phyloP scores from a whole-genome alignment of 92 coral and sea anemone genomes.

The Epizoanthus scotinus region DNA sequence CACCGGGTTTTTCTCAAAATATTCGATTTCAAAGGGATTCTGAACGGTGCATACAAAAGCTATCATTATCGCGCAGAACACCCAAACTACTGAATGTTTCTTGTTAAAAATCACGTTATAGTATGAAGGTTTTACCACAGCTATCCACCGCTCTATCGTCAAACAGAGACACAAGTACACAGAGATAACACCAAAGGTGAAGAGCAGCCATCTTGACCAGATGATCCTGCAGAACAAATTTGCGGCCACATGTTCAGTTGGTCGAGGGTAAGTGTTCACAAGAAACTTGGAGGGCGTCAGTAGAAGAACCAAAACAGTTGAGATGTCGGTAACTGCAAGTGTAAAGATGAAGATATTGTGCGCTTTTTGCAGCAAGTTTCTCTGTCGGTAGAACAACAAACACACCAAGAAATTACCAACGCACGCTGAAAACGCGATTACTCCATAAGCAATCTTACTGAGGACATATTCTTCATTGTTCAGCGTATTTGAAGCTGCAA shows the following conservation, averaged over 20 bases:
- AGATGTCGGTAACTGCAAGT: conserved; percentile 32
- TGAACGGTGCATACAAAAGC: conserved; percentile 40
- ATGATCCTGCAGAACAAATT: conserved; percentile 42
- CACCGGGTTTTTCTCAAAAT: neutral
- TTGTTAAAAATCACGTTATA: conserved; percentile 43
- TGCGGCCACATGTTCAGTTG: conserved; percentile 14
- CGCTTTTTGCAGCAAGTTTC: conserved; percentile 13
- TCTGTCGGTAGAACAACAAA: conserved; percentile 27
- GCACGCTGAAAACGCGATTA: conserved; percentile 25
- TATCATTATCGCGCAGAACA: conserved; percentile 16
- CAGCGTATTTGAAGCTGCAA: neutral
- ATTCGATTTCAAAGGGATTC: conserved; percentile 39
- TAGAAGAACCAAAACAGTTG: conserved; percentile 1
- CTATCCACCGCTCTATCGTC: conserved; percentile 59
- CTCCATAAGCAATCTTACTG: conserved; percentile 4
- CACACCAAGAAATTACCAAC: conserved; percentile 22
- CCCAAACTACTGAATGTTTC: conserved; percentile 31
- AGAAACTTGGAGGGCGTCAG: conserved; percentile 29
- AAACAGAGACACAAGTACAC: conserved; percentile 49
- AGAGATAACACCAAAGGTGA: conserved; percentile 34
- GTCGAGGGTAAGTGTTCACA: conserved; percentile 25
- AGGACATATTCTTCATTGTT: neutral
- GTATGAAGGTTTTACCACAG: conserved; percentile 48
- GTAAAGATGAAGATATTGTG: conserved; percentile 41
- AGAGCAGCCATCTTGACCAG: conserved; percentile 66